These are phyloP conservation scores for Caradrina clavipalpis DNA, from an alignment of 2,888 invertebrate species.

Conservation along the genomic window DNA sequence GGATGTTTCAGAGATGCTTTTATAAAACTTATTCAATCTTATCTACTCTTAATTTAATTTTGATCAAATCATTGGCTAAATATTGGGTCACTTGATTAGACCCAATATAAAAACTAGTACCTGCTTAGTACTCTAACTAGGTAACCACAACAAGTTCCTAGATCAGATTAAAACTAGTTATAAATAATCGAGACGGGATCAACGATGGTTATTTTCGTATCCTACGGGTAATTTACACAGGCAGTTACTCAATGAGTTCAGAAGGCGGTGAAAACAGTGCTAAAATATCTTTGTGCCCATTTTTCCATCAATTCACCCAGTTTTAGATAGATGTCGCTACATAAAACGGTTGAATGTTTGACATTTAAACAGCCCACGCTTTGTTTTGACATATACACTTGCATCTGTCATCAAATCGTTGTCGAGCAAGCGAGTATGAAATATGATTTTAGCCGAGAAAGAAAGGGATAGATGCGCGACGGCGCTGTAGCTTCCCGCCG, in stretches of 20 bases:
- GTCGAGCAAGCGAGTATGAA: slow-evolving; percentile 72
- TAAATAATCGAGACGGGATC: slow-evolving; percentile 21
- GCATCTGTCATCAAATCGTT: slow-evolving; percentile 83
- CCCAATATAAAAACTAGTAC: no score
- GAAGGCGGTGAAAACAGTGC: slow-evolving; percentile 57
- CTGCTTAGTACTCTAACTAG: no score
- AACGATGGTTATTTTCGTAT: slow-evolving; percentile 53
- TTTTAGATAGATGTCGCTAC: slow-evolving; percentile 76
- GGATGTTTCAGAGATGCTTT: no score
- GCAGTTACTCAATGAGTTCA: slow-evolving; percentile 59
- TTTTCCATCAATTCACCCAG: slow-evolving; percentile 57
- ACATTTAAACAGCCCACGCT: slow-evolving; percentile 86
- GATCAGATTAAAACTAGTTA: slow-evolving; percentile 16
- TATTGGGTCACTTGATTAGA: not conserved
- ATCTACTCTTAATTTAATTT: no score
- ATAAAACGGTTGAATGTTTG: slow-evolving; percentile 78
- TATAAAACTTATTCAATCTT: no score
- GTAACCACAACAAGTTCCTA: not conserved
- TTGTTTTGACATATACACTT: slow-evolving; percentile 87
- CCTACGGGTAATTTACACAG: slow-evolving; percentile 39
- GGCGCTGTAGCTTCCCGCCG: slow-evolving; percentile 88
- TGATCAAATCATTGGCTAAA: not conserved
- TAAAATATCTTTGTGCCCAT: slow-evolving; percentile 68
- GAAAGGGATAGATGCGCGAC: slow-evolving; percentile 82
- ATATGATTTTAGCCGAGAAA: slow-evolving; percentile 61